A percentile compares a stretch with the other conserved stretches of the same genome.
Conservation (phyloP, 1,140 invertebrate genomes). For the Cydia pomonella region DNA sequence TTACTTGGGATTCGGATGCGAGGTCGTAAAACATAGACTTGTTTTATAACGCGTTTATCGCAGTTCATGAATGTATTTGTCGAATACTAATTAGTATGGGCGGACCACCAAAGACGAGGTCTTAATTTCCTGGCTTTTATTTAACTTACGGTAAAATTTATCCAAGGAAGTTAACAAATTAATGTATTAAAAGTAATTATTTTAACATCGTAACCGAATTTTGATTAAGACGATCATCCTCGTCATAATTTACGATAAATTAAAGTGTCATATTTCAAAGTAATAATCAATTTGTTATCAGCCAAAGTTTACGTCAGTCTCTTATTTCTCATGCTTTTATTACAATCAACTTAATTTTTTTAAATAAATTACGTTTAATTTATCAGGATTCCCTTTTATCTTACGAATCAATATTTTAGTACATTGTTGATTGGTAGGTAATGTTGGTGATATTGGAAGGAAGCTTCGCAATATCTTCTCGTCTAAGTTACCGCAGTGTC, state of each 20-base stretch:
- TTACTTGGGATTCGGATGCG: constrained; percentile 39
- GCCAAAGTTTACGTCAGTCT: background rate
- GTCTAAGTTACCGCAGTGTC: no score
- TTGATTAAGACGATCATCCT: constrained; percentile 18
- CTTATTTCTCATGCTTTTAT: constrained; percentile 4
- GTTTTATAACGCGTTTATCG: constrained; percentile 50
- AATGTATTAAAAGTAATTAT: constrained; percentile 9
- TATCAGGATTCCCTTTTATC: background rate
- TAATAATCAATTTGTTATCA: constrained; percentile 1
- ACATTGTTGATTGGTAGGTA: no score
- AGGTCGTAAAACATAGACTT: constrained; percentile 45
- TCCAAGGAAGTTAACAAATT: constrained; percentile 18
- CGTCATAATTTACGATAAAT: background rate
- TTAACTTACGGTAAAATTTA: constrained; percentile 15
- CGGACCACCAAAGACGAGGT: constrained; percentile 47
- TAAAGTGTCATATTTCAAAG: background rate
- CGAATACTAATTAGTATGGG: constrained; percentile 49
- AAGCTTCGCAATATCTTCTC: no score
- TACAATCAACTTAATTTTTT: background rate
- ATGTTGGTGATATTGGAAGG: no score
- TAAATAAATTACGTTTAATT: no score
- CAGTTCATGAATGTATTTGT: constrained; percentile 45
- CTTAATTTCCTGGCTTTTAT: constrained; percentile 33
- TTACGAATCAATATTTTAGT: background rate
- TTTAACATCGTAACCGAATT: background rate